Evolutionary conservation across 2,113 vertebrate species (phyloP).

Genomic region (Psilopogon haemacephalus): DNA sequence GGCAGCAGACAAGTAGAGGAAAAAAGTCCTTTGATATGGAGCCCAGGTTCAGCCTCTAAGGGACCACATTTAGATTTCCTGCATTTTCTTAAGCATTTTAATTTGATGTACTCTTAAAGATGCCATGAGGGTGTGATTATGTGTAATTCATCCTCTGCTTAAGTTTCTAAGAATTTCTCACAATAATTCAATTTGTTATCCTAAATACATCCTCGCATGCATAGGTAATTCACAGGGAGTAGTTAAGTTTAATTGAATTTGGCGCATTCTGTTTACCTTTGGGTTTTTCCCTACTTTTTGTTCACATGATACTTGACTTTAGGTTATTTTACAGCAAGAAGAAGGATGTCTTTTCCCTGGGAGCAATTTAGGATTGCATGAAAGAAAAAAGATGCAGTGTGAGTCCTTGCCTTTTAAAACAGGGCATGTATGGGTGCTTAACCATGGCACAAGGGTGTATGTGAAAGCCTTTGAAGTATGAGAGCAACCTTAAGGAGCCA

Average conservation of each 20-base stretch:
- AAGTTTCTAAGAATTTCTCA: constrained; percentile 53
- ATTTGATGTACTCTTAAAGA: constrained; percentile 37
- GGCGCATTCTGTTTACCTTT: constrained; percentile 4
- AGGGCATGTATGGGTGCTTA: not conserved
- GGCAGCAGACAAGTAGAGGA: not conserved
- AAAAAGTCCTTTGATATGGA: constrained; percentile 46
- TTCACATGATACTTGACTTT: not conserved
- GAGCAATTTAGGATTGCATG: not conserved
- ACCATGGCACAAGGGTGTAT: not conserved
- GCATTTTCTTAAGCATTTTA: not conserved
- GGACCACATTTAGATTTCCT: constrained; percentile 40
- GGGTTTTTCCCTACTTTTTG: not conserved
- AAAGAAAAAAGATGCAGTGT: not conserved
- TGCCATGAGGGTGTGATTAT: constrained; percentile 40
- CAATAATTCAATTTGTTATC: constrained; percentile 42
- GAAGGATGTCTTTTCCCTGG: not conserved
- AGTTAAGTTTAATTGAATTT: constrained; percentile 47
- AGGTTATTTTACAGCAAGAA: not conserved
- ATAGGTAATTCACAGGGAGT: constrained; percentile 21
- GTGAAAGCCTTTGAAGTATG: not conserved
- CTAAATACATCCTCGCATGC: not conserved
- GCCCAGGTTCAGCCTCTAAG: not conserved
- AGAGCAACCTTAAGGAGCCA: not conserved
- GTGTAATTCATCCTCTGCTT: constrained; percentile 49
- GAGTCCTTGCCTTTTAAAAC: not conserved